Evolutionary conservation across 2,797 vertebrate species (phyloP), one percentile per base, ranked within the genome.

Genomic region (Hylomyscus alleni): DNA sequence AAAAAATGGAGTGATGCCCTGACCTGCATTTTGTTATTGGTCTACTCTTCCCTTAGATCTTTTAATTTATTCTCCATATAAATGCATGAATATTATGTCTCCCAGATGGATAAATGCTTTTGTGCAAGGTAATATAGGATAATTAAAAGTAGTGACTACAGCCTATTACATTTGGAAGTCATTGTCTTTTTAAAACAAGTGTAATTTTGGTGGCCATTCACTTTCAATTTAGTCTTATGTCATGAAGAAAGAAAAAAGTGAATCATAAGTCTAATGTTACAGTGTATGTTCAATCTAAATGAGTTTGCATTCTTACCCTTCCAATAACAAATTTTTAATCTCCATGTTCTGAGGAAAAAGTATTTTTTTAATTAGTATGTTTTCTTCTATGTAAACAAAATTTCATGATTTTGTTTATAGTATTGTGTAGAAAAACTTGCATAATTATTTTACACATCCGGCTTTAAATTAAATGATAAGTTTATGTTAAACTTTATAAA

Each of bases 371-470:
- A 78, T 82, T 40, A 24, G 4, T 62, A 17, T 54, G 20, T n/a
- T 73, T 95, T 73, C 93, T 95, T 31, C 19, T 50, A 85, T 22
- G 52, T 12, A 81, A 94, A 47, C 52, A 82, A 14, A 93, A 67
- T 3, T 31, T 0, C 6, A 80, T 58, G 31, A 5, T 40, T 73
- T 0, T 87, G 67, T 40, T 24, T 4, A 52, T 6, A 84, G 88
- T 69, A 37, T 87, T 20, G 15, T 73, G 7, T 47, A 75, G 47
- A 80, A 26, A 52, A 83, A 24, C 44, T 60, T 29, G 34, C 0
- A 50, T 20, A 75, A 12, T n/a, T 29, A 6, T 31, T 82, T 90
- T 76, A 76, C 1, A 87, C 15, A 80, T 0, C 14, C 37, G 80
- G 22, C 10, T 80, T 88, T 37, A 95, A 97, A 26, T 75, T 44